Evolutionary conservation across 2,888 invertebrate species (phyloP).

Genomic region (Hydropsyche betteni): DNA sequence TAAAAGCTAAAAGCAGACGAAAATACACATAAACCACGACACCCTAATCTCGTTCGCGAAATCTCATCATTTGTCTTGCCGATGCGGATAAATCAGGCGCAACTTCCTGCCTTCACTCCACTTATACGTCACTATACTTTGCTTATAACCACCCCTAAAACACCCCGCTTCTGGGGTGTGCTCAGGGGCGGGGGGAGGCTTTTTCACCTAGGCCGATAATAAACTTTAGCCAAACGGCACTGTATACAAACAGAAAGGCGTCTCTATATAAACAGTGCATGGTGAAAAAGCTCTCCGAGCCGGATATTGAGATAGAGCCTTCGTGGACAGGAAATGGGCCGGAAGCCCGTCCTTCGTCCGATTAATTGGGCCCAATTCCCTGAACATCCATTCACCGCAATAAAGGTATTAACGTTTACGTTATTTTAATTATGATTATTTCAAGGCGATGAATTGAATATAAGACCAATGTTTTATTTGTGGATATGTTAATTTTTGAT

Average conservation of each 20-base stretch:
- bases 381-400: not conserved
- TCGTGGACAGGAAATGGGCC: constrained; percentile 14
- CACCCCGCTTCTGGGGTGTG: too few relatives aligned
- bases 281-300: not conserved
- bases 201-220: constrained; percentile 18
- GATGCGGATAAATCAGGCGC: constrained; percentile 14
- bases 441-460: too few relatives aligned
- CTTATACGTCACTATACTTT: too few relatives aligned
- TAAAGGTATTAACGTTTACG: constrained; percentile 1
- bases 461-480: too few relatives aligned
- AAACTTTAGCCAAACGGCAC: not conserved
- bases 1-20: constrained; percentile 11
- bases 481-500: too few relatives aligned
- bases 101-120: not conserved
- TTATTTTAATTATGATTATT: constrained; percentile 1
- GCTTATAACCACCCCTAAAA: too few relatives aligned
- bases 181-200: not conserved
- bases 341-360: constrained; percentile 18
- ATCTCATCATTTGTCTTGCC: constrained; percentile 25
- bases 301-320: constrained; percentile 29
- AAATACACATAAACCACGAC: not conserved
- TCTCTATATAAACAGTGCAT: not conserved
- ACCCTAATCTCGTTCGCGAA: constrained; percentile 21
- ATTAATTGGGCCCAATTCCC: constrained; percentile 26
- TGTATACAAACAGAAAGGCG: not conserved